Percentiles rank a stretch among this genome's conserved stretches.
These are phyloP conservation scores for Timema podura DNA, from an alignment of 2,888 invertebrate species.

Conservation along the genomic window DNA sequence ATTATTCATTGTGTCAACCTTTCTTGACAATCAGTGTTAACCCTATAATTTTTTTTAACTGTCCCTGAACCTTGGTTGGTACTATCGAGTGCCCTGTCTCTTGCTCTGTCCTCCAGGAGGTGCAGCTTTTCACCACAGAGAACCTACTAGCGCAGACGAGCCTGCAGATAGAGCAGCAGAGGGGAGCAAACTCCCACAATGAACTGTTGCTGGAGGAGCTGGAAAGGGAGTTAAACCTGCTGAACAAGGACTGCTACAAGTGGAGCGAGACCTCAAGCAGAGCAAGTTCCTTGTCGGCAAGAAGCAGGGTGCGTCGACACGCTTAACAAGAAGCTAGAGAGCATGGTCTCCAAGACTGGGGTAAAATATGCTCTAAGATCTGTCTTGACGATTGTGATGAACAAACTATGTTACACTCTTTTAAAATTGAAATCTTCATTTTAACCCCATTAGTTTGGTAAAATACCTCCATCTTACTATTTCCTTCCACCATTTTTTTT, in stretches of 20 bases:
- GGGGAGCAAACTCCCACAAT: slow-evolving; percentile 45
- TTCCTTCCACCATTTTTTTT: too few relatives aligned
- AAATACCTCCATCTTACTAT: too few relatives aligned
- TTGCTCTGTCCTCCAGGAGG: slow-evolving; percentile 18
- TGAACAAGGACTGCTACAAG: slow-evolving; percentile 46
- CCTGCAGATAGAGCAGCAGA: slow-evolving; percentile 55
- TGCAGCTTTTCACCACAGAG: slow-evolving; percentile 21
- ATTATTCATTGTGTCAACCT: not conserved
- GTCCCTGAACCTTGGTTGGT: not conserved
- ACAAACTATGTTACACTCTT: too few relatives aligned
- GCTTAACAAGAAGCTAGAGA: slow-evolving; percentile 52
- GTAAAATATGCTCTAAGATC: slow-evolving; percentile 36
- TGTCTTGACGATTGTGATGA: too few relatives aligned
- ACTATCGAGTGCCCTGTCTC: too few relatives aligned
- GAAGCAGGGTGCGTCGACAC: slow-evolving; percentile 50
- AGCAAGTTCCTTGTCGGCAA: slow-evolving; percentile 46
- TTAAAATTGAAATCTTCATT: too few relatives aligned
- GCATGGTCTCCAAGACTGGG: slow-evolving; percentile 48
- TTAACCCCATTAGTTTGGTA: too few relatives aligned
- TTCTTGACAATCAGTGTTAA: not conserved
- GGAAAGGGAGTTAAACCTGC: slow-evolving; percentile 33
- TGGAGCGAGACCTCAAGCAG: slow-evolving; percentile 48
- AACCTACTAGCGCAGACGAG: slow-evolving; percentile 33
- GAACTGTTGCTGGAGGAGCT: slow-evolving; percentile 32
- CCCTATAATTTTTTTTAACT: not conserved